Evolutionary conservation across 2,797 vertebrate species (phyloP).

Genomic region (Platalea minor): DNA sequence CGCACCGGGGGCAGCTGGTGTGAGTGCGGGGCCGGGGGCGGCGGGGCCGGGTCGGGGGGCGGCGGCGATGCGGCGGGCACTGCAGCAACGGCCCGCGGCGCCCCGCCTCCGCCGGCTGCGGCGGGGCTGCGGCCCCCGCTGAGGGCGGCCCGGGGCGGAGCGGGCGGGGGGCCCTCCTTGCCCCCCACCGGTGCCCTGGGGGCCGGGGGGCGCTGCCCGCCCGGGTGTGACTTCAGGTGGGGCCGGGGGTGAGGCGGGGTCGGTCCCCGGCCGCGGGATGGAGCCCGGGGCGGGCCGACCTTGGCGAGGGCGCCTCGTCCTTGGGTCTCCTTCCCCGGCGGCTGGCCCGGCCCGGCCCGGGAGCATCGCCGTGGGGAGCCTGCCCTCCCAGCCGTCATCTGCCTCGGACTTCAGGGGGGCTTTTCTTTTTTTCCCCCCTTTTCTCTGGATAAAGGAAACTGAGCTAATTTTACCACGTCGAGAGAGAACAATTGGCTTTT

Average conservation of each 20-base stretch:
- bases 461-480: background rate
- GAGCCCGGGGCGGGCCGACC: background rate
- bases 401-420: background rate
- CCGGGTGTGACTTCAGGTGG: background rate
- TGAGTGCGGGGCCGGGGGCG: constrained; percentile 77
- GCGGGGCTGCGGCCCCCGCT: background rate
- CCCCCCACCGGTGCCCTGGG: background rate
- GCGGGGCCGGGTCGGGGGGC: background rate
- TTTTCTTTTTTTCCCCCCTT: background rate
- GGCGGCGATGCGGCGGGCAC: background rate
- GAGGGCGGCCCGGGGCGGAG: background rate
- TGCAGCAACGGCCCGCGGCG: background rate
- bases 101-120: background rate
- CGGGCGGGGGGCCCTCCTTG: background rate
- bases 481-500: background rate
- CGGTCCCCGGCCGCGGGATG: background rate
- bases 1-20: constrained; percentile 93
- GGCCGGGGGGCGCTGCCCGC: background rate
- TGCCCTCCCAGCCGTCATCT: background rate
- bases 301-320: constrained; percentile 52
- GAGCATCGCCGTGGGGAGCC: constrained; percentile 31
- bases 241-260: background rate
- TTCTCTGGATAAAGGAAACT: background rate
- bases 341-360: background rate
- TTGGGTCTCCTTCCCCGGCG: constrained; percentile 19